Base-by-base conservation (phyloP, 2,888 invertebrate genomes). In the Embidobia sp. region DNA sequence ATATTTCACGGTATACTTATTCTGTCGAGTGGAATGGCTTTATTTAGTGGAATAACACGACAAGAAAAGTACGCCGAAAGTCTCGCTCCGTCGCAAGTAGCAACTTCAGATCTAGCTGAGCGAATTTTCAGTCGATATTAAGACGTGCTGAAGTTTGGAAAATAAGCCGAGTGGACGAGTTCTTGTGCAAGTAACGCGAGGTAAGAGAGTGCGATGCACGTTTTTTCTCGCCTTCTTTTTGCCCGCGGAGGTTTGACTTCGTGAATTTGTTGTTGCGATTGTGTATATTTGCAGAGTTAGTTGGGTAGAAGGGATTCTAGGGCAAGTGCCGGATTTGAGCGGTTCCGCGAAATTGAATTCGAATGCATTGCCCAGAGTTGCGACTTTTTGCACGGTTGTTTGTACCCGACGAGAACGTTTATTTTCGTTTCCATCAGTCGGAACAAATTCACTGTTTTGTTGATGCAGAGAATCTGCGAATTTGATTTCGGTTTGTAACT, bases 61-160 rank as follows among this genome's bases (percentile, higher is more conserved):
- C 5, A 46, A 46, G 1, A 15, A 15, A 3, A 3, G 15, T 3
- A 15, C 4, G 1, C 16, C 10, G 15, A 15, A n/a, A n/a, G n/a
- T n/a, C n/a, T n/a, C n/a, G n/a, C n/a, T n/a, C 13, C 10, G 15
- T 18, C 10, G 18, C 11, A 19, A 37, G 26, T 53, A 15, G 22
- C 35, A 15, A 5, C 19, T 37, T 53, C n/a, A 33, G 26, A 13
- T 10, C 15, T 15, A 16, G 26, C 11, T 15, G 18, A 37, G 1
- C 15, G 18, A 22, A 22, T 33, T 33, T 33, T 48, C 13, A 8
- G 27, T 46, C 8, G 46, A 46, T 46, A 46, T 27, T 27, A 27
- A 13, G 44, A 44, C 1, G 1, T 4, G 22, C 6, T 10, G 18
- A 16, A 22, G 26, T 27, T 27, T 6, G 26, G 15, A 27, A 40